A percentile compares a stretch with the other conserved stretches of the same genome.
phyloP scores from a whole-genome alignment of 37 sponge, comb jelly and placozoan species.

The Lycopodina hypogea region DNA sequence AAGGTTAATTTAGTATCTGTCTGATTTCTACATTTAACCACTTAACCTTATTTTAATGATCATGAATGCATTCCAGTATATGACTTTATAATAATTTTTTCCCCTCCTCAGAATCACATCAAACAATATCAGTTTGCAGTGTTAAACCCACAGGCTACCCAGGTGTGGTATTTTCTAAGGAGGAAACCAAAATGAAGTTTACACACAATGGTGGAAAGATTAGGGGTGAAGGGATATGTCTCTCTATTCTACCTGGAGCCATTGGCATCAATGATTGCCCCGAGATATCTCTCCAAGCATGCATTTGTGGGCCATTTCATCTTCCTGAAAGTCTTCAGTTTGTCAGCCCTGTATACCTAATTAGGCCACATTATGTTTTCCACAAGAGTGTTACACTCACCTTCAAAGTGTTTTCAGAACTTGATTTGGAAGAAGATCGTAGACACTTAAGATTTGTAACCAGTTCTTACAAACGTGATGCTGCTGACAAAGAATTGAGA shows the following conservation, averaged over 20 bases:
- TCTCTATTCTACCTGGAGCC: conserved; percentile 2
- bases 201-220: not conserved
- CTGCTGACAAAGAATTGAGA: not conserved
- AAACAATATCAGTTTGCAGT: no score
- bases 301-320: conserved; percentile 12
- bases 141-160: not conserved
- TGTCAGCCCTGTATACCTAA: conserved; percentile 23
- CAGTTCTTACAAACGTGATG: conserved; percentile 4
- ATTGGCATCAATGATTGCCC: not conserved
- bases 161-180: conserved; percentile 11
- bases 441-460: conserved; percentile 1
- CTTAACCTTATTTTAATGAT: no score
- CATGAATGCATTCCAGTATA: no score
- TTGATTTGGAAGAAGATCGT: conserved; percentile 4
- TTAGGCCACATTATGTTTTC: conserved; percentile 6
- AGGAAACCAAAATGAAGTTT: not conserved
- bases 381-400: not conserved
- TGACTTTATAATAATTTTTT: no score
- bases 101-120: no score
- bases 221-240: not conserved
- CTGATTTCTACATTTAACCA: no score
- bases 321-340: not conserved
- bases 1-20: no score
- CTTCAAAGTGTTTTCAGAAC: not conserved
- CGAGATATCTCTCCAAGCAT: not conserved